These are phyloP conservation scores for Drosophila sp. DNA, from an alignment of 1,140 invertebrate species.

Conservation along the genomic window DNA sequence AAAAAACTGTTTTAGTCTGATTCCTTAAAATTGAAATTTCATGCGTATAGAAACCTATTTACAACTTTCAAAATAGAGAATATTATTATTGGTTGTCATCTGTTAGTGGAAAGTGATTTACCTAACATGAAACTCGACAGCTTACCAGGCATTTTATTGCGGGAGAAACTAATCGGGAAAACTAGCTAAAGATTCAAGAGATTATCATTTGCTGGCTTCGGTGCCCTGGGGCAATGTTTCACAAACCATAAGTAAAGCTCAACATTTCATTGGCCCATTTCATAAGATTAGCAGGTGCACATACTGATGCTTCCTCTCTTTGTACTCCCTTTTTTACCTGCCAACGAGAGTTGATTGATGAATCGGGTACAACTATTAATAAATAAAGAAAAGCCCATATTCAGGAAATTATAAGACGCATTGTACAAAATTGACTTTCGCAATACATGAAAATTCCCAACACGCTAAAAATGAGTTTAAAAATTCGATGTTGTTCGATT, in stretches of 20 bases:
- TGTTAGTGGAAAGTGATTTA: constrained; percentile 1
- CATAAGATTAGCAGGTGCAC: constrained; percentile 58
- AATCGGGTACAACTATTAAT: constrained; percentile 52
- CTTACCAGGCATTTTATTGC: constrained; percentile 10
- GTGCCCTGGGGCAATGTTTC: constrained; percentile 7
- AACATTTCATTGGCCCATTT: constrained; percentile 41
- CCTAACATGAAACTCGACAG: not conserved
- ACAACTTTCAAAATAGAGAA: too few relatives aligned
- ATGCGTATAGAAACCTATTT: too few relatives aligned
- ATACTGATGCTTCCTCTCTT: constrained; percentile 3
- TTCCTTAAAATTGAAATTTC: too few relatives aligned
- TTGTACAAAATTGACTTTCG: constrained; percentile 73
- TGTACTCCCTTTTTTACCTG: constrained; percentile 16
- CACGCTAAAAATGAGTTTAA: constrained; percentile 34
- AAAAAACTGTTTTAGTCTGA: too few relatives aligned
- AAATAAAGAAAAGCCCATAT: constrained; percentile 50
- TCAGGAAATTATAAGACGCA: constrained; percentile 54
- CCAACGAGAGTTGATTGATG: constrained; percentile 67
- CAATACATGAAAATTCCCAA: constrained; percentile 68
- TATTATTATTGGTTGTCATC: too few relatives aligned
- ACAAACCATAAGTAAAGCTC: not conserved
- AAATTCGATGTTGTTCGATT: constrained; percentile 41
- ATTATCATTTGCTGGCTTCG: constrained; percentile 17
- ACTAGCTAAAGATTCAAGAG: constrained; percentile 16
- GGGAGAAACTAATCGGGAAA: constrained; percentile 16